Evolutionary conservation across 2,797 vertebrate species (phyloP).

Genomic region (Uromys caudimaculatus): DNA sequence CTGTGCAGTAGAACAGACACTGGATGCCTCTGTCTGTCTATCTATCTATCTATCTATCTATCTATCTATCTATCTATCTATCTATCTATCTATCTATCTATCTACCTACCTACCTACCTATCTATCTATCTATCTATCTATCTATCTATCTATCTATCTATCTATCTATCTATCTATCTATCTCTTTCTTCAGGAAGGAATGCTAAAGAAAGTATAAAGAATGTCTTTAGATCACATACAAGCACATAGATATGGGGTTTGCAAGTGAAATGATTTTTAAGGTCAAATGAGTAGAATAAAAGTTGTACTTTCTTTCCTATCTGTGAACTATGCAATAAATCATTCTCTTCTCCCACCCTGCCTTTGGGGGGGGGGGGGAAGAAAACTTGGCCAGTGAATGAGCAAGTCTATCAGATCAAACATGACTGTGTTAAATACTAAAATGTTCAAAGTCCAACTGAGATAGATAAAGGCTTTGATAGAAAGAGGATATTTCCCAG

Average conservation of each 20-base stretch:
- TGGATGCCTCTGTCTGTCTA: not conserved
- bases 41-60: no score
- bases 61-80: no score
- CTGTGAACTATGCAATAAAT: slow-evolving; percentile 76
- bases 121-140: no score
- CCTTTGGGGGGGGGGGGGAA: slow-evolving; percentile 35
- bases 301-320: not conserved
- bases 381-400: slow-evolving; percentile 78
- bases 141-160: no score
- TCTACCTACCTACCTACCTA: no score
- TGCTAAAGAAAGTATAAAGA: not conserved
- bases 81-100: no score
- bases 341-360: slow-evolving; percentile 68
- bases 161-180: no score
- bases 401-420: slow-evolving; percentile 88
- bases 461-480: slow-evolving; percentile 97
- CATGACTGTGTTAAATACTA: slow-evolving; percentile 87
- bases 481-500: slow-evolving; percentile 98
- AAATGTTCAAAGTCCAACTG: slow-evolving; percentile 90
- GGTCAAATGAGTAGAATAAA: slow-evolving; percentile 67
- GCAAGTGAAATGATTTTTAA: not conserved
- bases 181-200: not conserved
- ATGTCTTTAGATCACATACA: not conserved
- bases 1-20: not conserved
- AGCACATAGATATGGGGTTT: not conserved